Evolutionary conservation across 1,140 invertebrate genomes (phyloP), one percentile per base, ranked within the genome.

Genomic region (Ditylenchus dipsaci): DNA sequence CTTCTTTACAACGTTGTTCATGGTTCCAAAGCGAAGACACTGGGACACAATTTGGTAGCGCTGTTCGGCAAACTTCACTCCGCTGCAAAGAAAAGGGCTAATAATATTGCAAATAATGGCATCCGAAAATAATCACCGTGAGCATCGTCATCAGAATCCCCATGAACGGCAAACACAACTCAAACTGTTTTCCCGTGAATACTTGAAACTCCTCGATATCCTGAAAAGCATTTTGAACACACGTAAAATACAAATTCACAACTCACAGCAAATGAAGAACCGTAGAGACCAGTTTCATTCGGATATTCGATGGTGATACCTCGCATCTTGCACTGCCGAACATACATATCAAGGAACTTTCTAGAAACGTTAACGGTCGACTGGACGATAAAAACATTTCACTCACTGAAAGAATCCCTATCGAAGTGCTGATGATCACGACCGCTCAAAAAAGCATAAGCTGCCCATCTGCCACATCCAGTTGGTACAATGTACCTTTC

Each of bases 131-230:
- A 29, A 45, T 8, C 17, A 69, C 59, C 26, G 38, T 58, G 68
- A 0, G 56, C 26, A 15, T 27, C 27, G 47, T 65, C 68, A 9
- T 45, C 66, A 5, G 8, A 19, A 11, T 67, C 29, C 5, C 49
- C 66, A 19, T 70, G 68, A 8, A 33, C 68, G 23, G 68, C 30
- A 38, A 70, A 17, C 21, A 66, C 23, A 67, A 57, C 71, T 38
- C 69, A 21, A 57, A 5, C 49, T 65, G 49, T 49, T 11, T 0
- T 58, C 23, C n/a, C 23, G 27, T 21, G 26, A 21, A 1, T 21
- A 15, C 1, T 71, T 0, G 63, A 30, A 1, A 21, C 30, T 26
- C 30, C 19, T 47, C 21, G 7, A 60, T 23, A 53, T 68, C 65
- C 5, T 53, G 15, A 8, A 53, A 7, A 19, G 21, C 21, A 29